These are phyloP conservation scores for Drosophila bifasciata DNA, from an alignment of 1,140 invertebrate genomes.

Conservation along the genomic window DNA sequence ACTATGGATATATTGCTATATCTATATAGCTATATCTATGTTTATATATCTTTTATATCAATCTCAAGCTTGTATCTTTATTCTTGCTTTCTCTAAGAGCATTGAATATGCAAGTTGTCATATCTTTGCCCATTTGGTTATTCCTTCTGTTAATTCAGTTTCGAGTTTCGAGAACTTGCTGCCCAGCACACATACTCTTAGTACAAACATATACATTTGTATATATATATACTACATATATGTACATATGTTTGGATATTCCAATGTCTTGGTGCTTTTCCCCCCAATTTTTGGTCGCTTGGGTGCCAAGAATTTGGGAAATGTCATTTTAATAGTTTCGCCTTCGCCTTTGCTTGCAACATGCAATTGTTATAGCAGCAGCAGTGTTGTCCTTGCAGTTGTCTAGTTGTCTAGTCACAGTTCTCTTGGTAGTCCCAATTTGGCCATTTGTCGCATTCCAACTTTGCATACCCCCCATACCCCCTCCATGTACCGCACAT, in stretches of 20 bases:
- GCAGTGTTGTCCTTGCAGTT: background rate
- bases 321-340: conserved; percentile 43
- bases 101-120: background rate
- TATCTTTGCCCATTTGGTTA: background rate
- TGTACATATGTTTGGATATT: background rate
- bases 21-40: too few species aligned
- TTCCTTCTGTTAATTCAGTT: conserved; percentile 10
- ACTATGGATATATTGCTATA: too few species aligned
- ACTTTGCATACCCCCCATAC: conserved; percentile 32
- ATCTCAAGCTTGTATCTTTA: too few species aligned
- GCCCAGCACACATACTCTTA: conserved; percentile 3
- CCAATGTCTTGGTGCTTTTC: background rate
- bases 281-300: background rate
- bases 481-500: too few species aligned
- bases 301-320: conserved; percentile 35
- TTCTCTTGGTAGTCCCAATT: conserved; percentile 18
- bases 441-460: conserved; percentile 40
- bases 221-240: too few species aligned
- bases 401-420: conserved; percentile 1
- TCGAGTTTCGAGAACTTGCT: conserved; percentile 5
- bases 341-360: conserved; percentile 2
- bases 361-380: too few species aligned
- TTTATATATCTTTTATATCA: too few species aligned
- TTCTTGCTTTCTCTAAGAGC: too few species aligned
- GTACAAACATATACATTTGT: background rate